Evolutionary conservation across 2,888 invertebrate genomes (phyloP), one percentile per base, ranked within the genome.

Genomic region (Hesperia comma): DNA sequence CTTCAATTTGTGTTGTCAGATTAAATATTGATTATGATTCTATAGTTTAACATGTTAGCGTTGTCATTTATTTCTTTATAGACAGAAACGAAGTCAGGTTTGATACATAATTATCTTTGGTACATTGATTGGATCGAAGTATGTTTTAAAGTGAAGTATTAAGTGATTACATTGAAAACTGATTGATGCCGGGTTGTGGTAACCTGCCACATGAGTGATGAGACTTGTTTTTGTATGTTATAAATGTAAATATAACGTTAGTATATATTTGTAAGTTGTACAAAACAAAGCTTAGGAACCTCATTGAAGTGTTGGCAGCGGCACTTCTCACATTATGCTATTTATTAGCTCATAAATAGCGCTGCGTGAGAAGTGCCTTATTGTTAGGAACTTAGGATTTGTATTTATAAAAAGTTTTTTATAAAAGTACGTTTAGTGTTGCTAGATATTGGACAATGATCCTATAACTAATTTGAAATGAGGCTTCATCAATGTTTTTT

Each of bases 181-280:
- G 37, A 37, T 37, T 10, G 37, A 46, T 6, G 8, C 43, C 17
- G 43, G 17, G 43, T 7, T 6, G 17, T 43, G 43, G 15, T 15
- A 7, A 15, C 6, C 15, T 2, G 0, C 37, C 10, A 1, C 2
- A 12, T 3, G 43, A 46, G 43, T 15, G 43, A 15, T 15, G 15
- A 15, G 15, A 15, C 15, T 43, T 8, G 17, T 17, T 46, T 15
- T 17, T 17, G 7, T 46, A 46, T 46, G 43, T 15, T 46, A 17
- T 2, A 14, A 57, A 63, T 64, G 41, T 63, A 68, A 68, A 63
- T 63, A 63, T 60, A 5, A 61, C 49, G 12, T 51, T 14, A 14
- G 10, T 5, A 19, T 5, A 14, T 51, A 21, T 14, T 51, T 21
- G 12, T 51, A 51, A 51, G 21, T 21, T 33, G 60, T 57, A 14